Conservation (phyloP, 2,797 vertebrate genomes). For the Nannoperca australis region DNA sequence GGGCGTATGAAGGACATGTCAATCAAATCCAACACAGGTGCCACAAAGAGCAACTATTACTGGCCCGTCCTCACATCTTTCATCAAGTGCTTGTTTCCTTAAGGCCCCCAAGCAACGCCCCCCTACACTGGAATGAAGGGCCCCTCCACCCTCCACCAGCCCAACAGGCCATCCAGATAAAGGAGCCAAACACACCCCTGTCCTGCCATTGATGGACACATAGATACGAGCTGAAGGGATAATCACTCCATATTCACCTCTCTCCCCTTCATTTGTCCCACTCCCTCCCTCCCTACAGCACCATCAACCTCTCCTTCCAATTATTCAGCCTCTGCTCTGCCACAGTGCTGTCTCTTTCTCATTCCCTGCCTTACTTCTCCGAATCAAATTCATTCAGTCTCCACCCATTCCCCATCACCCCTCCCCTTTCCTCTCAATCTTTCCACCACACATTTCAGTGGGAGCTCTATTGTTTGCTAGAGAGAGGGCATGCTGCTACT, state of each 20-base stretch:
- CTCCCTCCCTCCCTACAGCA: neutral
- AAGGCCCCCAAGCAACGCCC: constrained; percentile 19
- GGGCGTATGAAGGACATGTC: constrained; percentile 59
- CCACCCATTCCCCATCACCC: constrained; percentile 46
- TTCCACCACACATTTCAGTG: constrained; percentile 60
- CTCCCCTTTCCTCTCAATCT: constrained; percentile 40
- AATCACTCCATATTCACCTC: constrained; percentile 50
- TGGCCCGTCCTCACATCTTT: constrained; percentile 47
- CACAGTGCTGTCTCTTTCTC: constrained; percentile 28
- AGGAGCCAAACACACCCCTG: constrained; percentile 59
- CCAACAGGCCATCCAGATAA: constrained; percentile 74
- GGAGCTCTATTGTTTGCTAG: constrained; percentile 66
- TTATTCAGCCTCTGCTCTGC: constrained; percentile 23
- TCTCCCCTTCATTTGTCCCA: neutral
- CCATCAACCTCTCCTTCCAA: constrained; percentile 9
- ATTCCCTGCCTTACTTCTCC: constrained; percentile 45
- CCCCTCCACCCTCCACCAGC: constrained; percentile 44
- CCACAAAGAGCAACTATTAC: constrained; percentile 32
- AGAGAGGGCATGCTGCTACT: constrained; percentile 65
- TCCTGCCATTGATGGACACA: constrained; percentile 69
- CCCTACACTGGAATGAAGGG: constrained; percentile 53
- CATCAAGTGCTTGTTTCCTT: constrained; percentile 58
- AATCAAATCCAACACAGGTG: constrained; percentile 63
- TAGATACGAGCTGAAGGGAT: constrained; percentile 60
- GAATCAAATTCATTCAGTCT: constrained; percentile 51